Base-by-base conservation (phyloP, 2,797 vertebrate genomes). In the Ctenopoma kingsleyae region DNA sequence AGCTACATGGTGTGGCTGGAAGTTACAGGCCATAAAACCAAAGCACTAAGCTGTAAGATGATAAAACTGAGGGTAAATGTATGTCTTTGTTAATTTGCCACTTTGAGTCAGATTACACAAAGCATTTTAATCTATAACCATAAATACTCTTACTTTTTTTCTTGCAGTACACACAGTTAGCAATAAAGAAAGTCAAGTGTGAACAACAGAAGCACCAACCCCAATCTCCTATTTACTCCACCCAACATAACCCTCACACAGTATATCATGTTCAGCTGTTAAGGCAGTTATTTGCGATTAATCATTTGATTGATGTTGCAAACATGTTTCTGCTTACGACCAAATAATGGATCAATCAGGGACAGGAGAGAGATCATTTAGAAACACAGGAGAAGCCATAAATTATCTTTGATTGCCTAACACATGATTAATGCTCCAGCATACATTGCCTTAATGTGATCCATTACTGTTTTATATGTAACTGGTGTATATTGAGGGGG, bases 311-410 rank as follows among this genome's bases (percentile, higher is more conserved):
- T 89, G 88, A 91, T 93, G 89, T 74, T 56, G 76, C 75, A 91
- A 93, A 92, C 79, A 90, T 87, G 80, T 90, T 93, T 89, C 87
- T 91, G 87, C 88, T 89, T 90, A 92, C 83, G 35, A 91, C 82
- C 89, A 87, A 89, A 90, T 91, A 91, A 89, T 92, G 88, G 91
- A 92, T 91, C 88, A 88, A 93, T 91, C 87, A 85, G 73, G 69
- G 81, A 78, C 83, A 80, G 84, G 85, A 87, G 87, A 82, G 72
- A 78, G 82, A 91, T 91, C 84, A 79, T 92, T 91, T 88, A 86
- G 80, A 89, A 91, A 85, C 86, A 84, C 81, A 80, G 75, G 67
- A 89, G 84, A 90, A 87, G 84, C 85, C 82, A 90, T 92, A 91
- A 90, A 90, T 92, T 91, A 90, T 74, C 84, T 81, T 57, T 90